These are phyloP conservation scores for Epinephelus awoara DNA, from an alignment of 2,797 vertebrate species.

Conservation along the genomic window DNA sequence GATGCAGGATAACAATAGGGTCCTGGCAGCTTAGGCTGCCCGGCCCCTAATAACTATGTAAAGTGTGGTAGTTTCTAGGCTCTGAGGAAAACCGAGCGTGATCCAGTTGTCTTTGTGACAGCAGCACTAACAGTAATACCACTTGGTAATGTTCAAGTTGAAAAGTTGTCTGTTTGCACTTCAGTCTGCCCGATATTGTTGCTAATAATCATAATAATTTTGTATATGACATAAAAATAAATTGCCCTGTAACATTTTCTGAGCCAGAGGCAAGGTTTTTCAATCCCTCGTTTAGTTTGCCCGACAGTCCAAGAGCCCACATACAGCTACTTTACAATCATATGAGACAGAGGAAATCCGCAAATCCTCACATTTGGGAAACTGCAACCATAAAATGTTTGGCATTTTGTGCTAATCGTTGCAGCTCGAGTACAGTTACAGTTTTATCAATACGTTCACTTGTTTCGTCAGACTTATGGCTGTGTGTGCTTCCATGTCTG, in stretches of 20 bases:
- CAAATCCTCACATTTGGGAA: conserved; percentile 4
- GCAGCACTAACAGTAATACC: too few relatives aligned
- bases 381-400: background rate
- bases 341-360: background rate
- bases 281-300: background rate
- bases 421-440: background rate
- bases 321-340: background rate
- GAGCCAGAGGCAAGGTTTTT: background rate
- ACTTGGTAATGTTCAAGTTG: too few relatives aligned
- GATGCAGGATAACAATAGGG: too few relatives aligned
- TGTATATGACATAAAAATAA: background rate
- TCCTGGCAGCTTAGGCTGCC: too few relatives aligned
- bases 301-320: background rate
- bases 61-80: too few relatives aligned
- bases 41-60: too few relatives aligned
- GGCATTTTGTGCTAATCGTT: background rate
- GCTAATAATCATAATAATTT: background rate
- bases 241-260: background rate
- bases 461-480: conserved; percentile 20
- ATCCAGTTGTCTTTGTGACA: too few relatives aligned
- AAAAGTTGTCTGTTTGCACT: too few relatives aligned
- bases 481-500: conserved; percentile 12
- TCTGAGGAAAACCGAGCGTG: too few relatives aligned
- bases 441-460: conserved; percentile 5
- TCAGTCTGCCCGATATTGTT: background rate